Evolutionary conservation across 92 coral and sea anemone genomes (phyloP).

Genomic region (Anthopleura xanthogrammica): DNA sequence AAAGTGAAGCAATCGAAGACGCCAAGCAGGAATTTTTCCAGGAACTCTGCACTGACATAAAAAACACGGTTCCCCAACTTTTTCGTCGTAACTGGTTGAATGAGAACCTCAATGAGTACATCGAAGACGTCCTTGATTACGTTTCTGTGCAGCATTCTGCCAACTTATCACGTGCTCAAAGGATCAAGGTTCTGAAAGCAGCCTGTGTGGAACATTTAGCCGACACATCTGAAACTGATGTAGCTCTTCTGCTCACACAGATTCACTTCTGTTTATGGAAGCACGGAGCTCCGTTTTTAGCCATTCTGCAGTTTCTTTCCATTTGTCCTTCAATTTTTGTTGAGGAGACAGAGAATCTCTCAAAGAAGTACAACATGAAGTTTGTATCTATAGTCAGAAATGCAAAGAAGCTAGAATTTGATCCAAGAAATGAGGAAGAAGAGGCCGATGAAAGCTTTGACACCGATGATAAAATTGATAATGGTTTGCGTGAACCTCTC

Average conservation of each 20-base stretch:
- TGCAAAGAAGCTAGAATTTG: background rate
- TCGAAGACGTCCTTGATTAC: slow-evolving; percentile 47
- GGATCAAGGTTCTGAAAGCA: slow-evolving; percentile 44
- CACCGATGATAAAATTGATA: background rate
- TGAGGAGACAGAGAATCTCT: slow-evolving; percentile 18
- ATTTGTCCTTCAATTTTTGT: slow-evolving; percentile 18
- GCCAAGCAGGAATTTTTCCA: slow-evolving; percentile 8
- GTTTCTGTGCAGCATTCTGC: slow-evolving; percentile 27
- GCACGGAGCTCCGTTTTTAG: slow-evolving; percentile 28
- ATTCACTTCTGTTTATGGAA: slow-evolving; percentile 45
- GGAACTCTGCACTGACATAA: slow-evolving; percentile 21
- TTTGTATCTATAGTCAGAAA: slow-evolving; percentile 12
- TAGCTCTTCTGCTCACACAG: slow-evolving; percentile 19
- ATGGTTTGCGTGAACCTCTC: background rate
- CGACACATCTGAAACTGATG: slow-evolving; percentile 11
- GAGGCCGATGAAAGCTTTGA: background rate
- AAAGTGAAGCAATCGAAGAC: background rate
- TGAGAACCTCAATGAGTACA: slow-evolving; percentile 29
- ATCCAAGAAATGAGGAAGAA: background rate
- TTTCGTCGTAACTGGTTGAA: slow-evolving; percentile 26
- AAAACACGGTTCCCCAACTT: slow-evolving; percentile 22
- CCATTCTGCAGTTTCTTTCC: slow-evolving; percentile 41
- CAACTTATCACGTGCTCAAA: slow-evolving; percentile 31
- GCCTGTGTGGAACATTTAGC: slow-evolving; percentile 41
- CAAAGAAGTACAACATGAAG: slow-evolving; percentile 12